These are phyloP conservation scores for Dromaius novaehollandiae DNA, from an alignment of 2,113 vertebrate genomes.

Conservation along the genomic window DNA sequence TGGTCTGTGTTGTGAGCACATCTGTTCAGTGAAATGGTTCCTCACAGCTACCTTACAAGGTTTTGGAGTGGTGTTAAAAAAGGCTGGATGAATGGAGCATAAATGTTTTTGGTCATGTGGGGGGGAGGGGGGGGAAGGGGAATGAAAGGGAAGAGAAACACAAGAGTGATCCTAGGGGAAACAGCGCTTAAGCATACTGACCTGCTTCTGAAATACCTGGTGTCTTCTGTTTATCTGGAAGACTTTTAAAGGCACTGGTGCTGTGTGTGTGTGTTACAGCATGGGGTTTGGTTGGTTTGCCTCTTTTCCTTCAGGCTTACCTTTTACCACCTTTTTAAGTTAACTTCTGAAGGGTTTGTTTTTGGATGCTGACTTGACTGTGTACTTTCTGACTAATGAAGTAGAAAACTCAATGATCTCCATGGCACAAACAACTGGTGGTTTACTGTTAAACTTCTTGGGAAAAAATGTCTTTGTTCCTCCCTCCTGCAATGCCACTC, in stretches of 20 bases:
- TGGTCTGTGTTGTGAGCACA: neutral
- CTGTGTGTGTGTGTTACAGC: neutral
- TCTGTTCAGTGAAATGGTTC: too few species aligned
- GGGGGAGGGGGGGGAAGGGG: too few species aligned
- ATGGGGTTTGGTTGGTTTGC: neutral
- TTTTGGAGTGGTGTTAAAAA: neutral
- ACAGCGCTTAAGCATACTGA: neutral
- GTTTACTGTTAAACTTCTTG: neutral
- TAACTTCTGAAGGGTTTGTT: neutral
- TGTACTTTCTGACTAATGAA: neutral
- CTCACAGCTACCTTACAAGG: too few species aligned
- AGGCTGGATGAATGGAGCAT: neutral
- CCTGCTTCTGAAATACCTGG: neutral
- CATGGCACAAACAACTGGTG: neutral
- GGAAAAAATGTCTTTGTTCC: neutral
- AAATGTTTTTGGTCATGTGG: neutral
- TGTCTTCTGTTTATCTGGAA: neutral
- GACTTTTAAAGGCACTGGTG: neutral
- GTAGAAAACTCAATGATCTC: neutral
- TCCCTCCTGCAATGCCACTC: neutral
- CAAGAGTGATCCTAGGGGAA: neutral
- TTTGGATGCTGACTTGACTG: neutral
- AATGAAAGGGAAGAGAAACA: neutral
- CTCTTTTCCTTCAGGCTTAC: neutral
- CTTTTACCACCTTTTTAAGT: rapidly evolving